Percentiles rank a stretch among this genome's conserved stretches.
Evolutionary conservation across 2,888 invertebrate species (phyloP).

Genomic region (Drosophila pseudotalamancana): DNA sequence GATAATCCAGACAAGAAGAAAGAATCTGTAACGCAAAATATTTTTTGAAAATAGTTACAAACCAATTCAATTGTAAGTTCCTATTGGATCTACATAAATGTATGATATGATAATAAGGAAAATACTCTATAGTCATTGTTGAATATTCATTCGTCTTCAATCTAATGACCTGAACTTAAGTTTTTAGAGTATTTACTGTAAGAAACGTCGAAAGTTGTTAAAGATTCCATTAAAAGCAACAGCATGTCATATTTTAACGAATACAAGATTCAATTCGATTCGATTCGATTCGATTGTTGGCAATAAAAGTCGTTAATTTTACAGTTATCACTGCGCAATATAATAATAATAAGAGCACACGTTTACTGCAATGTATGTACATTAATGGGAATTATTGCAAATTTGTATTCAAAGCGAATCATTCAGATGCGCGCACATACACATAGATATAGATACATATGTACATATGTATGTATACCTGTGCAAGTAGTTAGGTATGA

Average conservation of each 20-base stretch:
- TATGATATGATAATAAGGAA: no score
- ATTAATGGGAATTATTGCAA: background rate
- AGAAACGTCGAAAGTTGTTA: no score
- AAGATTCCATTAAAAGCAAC: no score
- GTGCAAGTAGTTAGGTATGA: no score
- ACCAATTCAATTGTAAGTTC: background rate
- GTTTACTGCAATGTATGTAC: background rate
- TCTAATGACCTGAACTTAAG: no score
- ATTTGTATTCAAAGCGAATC: background rate
- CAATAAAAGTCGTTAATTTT: background rate
- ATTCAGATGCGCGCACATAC: conserved; percentile 1
- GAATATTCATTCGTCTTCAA: no score
- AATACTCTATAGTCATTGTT: no score
- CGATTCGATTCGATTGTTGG: background rate
- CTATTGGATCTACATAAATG: no score
- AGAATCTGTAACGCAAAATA: background rate
- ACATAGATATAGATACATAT: conserved; percentile 2
- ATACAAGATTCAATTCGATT: no score
- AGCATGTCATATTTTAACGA: no score
- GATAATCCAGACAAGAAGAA: background rate
- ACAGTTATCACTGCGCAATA: conserved; percentile 3
- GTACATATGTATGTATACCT: conserved; percentile 4
- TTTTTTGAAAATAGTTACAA: background rate
- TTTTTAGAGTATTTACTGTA: no score
- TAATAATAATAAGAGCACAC: background rate